Conservation (phyloP, 2,797 vertebrate genomes). For the Poeciliopsis turneri region DNA sequence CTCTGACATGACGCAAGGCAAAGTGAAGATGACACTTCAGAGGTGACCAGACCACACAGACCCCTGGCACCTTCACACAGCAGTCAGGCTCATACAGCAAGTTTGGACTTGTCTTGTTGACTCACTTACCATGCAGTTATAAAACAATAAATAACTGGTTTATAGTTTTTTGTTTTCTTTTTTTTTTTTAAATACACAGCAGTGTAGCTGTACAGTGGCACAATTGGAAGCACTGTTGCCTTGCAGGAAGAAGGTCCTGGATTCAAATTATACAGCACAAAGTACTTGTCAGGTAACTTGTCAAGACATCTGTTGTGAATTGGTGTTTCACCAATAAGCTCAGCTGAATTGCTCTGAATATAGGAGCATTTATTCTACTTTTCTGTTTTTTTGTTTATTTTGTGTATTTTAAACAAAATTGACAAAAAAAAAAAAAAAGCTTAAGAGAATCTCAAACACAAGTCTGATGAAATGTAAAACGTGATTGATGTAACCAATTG, state of each 20-base stretch:
- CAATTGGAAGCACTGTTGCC: too few relatives aligned
- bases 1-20: conserved; percentile 60
- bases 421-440: not conserved
- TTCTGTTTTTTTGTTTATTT: not conserved
- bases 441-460: not conserved
- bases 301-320: not conserved
- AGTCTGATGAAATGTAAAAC: not conserved
- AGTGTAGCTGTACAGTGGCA: not conserved
- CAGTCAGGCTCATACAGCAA: conserved; percentile 17
- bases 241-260: too few relatives aligned
- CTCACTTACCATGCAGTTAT: not conserved
- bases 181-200: not conserved
- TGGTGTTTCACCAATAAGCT: not conserved
- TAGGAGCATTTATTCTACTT: too few relatives aligned
- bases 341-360: not conserved
- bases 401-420: not conserved
- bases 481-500: not conserved
- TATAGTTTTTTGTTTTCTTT: not conserved
- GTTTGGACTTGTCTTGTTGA: not conserved
- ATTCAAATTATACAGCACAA: not conserved
- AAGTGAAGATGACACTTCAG: conserved; percentile 46
- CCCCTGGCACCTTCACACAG: conserved; percentile 12
- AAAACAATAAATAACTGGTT: too few relatives aligned
- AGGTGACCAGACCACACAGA: conserved; percentile 51
- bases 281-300: not conserved